Evolutionary conservation across 2,888 invertebrate genomes (phyloP).

Genomic region (Diarsia mendica): DNA sequence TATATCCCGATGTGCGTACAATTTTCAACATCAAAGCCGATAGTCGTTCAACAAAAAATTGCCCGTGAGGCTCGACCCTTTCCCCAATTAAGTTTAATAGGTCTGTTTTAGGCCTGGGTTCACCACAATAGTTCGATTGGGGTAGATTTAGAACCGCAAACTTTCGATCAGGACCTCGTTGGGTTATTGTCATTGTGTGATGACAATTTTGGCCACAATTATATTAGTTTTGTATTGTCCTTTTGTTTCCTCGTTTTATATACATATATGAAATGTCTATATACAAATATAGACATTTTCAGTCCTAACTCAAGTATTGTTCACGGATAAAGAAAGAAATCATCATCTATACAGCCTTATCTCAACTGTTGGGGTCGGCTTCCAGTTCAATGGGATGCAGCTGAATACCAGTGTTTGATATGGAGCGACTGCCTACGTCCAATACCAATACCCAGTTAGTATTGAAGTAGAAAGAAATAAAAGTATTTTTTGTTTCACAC

Average conservation of each 20-base stretch:
- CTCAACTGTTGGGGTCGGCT: too few relatives aligned
- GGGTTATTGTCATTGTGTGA: slow-evolving; percentile 27
- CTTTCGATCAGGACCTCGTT: slow-evolving; percentile 29
- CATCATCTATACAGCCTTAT: too few relatives aligned
- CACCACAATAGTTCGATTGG: slow-evolving; percentile 53
- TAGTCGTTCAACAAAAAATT: slow-evolving; percentile 10
- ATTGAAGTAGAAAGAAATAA: too few relatives aligned
- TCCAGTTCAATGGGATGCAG: too few relatives aligned
- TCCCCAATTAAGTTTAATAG: slow-evolving; percentile 47
- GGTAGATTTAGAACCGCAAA: slow-evolving; percentile 46
- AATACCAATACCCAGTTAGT: too few relatives aligned
- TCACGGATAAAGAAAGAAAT: too few relatives aligned
- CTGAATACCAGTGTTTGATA: too few relatives aligned
- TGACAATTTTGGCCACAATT: slow-evolving; percentile 13
- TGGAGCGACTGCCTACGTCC: too few relatives aligned
- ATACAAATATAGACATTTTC: too few relatives aligned
- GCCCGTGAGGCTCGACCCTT: slow-evolving; percentile 2
- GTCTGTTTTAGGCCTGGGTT: slow-evolving; percentile 33
- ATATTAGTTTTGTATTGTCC: neutral
- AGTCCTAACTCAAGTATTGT: too few relatives aligned
- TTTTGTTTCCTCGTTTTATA: neutral
- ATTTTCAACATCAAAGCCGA: slow-evolving; percentile 31
- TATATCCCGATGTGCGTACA: neutral
- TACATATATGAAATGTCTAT: too few relatives aligned
- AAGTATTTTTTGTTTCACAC: too few relatives aligned